Base-by-base conservation (phyloP, 1,140 invertebrate genomes). In the Brachionus koreanus region DNA sequence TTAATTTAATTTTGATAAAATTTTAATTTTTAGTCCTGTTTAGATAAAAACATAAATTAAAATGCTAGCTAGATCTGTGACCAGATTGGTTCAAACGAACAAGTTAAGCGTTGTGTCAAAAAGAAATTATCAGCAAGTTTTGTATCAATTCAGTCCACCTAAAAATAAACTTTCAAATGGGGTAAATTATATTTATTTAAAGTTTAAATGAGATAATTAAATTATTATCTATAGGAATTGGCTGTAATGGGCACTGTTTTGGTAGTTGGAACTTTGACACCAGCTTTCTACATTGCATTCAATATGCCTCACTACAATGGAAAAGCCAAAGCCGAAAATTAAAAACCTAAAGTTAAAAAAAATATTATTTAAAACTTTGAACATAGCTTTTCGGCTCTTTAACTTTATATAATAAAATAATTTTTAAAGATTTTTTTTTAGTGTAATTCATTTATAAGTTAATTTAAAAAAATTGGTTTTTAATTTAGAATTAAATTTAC, bases 101-200 rank as follows among this genome's bases (percentile, higher is more conserved):
- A 79, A 79, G 43, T 43, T 61, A 6, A 37, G 33, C 16, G 29
- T 79, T 42, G 39, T 65, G 37, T 49, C 76, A 39, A 79, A 79
- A 65, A 57, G 76, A 79, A 79, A 61, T 35, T 61, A 5, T 23
- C 29, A 79, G 19, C 29, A 65, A 16, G 19, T 79, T 65, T 65
- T 79, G 49, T 79, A 79, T 12, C 76, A 79, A 65, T 79, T 79
- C 76, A 65, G 76, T 42, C 76, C 76, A 16, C 76, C 76, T 61
- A 79, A 79, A 79, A 79, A 79, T 10, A 57, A 65, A 79, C 39
- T 79, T 3, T 61, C 76, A 16, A 65, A 37, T 33, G 76, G 76
- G 39, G 76, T 79, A 79, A 61, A 13, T 33, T 63, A 23, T 6
- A 46, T 29, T 46, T 46, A 16, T 46, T 46, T 9, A 12, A 2